A percentile compares a stretch with the other conserved stretches of the same genome.
Conservation (phyloP, 37 sponge, comb jelly and placozoan genomes). For the Lycopodina hypogea region DNA sequence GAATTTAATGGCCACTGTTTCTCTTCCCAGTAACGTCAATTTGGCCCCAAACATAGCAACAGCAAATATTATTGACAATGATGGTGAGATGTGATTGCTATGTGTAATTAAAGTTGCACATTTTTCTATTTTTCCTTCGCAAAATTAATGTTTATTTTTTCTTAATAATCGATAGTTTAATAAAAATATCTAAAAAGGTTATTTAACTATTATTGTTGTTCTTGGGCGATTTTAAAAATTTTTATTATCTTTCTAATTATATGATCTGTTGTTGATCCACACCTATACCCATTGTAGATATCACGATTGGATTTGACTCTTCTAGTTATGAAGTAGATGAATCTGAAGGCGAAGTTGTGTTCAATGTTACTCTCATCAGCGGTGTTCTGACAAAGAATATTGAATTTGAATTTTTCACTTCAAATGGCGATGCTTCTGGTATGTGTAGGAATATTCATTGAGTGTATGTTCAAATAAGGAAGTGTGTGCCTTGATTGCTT, state of each 20-base stretch:
- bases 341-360: conserved; percentile 4
- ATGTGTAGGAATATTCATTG: too few relatives aligned
- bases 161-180: too few relatives aligned
- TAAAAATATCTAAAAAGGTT: too few relatives aligned
- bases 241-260: too few relatives aligned
- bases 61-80: conserved; percentile 22
- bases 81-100: conserved; percentile 18
- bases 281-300: background rate
- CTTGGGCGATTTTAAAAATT: too few relatives aligned
- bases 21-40: background rate
- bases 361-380: conserved; percentile 1
- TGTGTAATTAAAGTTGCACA: too few relatives aligned
- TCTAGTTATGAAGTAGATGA: conserved; percentile 13
- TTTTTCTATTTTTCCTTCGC: too few relatives aligned
- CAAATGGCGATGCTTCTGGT: background rate
- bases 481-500: too few relatives aligned
- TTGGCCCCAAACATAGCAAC: conserved; percentile 2
- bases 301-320: conserved; percentile 13
- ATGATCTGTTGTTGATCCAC: background rate
- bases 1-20: background rate
- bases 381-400: conserved; percentile 24
- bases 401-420: conserved; percentile 21
- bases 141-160: too few relatives aligned
- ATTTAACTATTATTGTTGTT: too few relatives aligned
- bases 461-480: too few relatives aligned